Evolutionary conservation across 2,113 vertebrate species (phyloP), one percentile per base, ranked within the genome.

Genomic region (Dasyornis broadbenti): DNA sequence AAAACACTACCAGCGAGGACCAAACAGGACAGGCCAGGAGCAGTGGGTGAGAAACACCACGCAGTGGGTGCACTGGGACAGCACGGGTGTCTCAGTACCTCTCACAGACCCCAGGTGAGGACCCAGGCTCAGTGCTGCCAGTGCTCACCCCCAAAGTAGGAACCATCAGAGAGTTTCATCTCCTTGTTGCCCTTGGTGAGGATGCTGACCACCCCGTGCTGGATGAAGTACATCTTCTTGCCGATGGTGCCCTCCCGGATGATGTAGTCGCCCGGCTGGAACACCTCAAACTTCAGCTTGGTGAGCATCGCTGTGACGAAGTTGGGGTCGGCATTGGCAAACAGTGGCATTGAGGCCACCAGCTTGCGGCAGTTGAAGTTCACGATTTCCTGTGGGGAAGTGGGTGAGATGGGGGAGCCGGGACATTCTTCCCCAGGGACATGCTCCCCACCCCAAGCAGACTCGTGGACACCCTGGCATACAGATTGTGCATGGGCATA

Each of bases 181-280:
- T 99, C 99, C 91, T 98, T 99, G 97, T 98, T 99, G 54, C 99
- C 99, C 4, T 99, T 98, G 50, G 99, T 99, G 94, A 99, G 98
- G 82, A 99, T 98, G 61, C 99, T 98, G 95, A 99, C 99, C 26
- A 99, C 98, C 2, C 99, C 99, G 0, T 99, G 99, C 96, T 99
- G 99, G 97, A 99, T 99, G 97, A 99, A 99, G 95, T 99, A 99
- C 99, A 99, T 99, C 98, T 99, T 99, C 97, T 99, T 99, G 94
- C 99, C 99, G 0, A 99, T 98, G 88, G 99, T 99, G 31, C 99
- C 99, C 95, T 99, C 99, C 0, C 99, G 98, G 96, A 99, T 98
- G 86, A 99, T 99, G 96, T 99, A 99, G 89, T 99, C 99, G 0
- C 97, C 98, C 0, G 99, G 99, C 97, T 99, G 99, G 95, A 99